Conservation (phyloP, 1,140 invertebrate genomes). For the Drosophila funebris region DNA sequence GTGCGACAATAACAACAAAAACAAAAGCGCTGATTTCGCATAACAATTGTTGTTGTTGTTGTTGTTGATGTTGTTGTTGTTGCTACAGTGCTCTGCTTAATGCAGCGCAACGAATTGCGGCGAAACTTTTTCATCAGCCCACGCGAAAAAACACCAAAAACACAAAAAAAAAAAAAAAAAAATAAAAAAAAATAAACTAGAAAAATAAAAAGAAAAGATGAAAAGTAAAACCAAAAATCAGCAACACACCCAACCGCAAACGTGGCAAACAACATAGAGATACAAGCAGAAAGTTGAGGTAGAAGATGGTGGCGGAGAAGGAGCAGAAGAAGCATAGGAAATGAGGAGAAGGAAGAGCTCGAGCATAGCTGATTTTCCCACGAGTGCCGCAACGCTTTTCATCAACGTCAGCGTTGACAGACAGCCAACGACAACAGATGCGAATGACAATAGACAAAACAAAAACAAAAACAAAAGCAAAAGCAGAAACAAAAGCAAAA, state of each 20-base stretch:
- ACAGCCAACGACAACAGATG: conserved; percentile 27
- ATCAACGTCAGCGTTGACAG: conserved; percentile 55
- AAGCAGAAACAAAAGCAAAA: conserved; percentile 16
- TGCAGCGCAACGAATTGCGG: conserved; percentile 75
- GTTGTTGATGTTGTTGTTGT: conserved; percentile 25
- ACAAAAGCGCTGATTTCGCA: conserved; percentile 30
- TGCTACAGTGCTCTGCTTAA: conserved; percentile 61
- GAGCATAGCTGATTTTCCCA: conserved; percentile 57
- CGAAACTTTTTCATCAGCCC: conserved; percentile 75
- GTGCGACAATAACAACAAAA: conserved; percentile 28
- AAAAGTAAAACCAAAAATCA: conserved; percentile 17
- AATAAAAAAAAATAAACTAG: conserved; percentile 19
- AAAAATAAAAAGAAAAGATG: background rate
- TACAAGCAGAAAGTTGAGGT: background rate
- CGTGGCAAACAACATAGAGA: conserved; percentile 12
- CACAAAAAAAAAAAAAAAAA: conserved; percentile 23
- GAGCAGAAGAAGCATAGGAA: background rate
- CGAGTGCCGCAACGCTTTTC: conserved; percentile 56
- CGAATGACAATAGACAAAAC: conserved; percentile 25
- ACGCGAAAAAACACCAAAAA: conserved; percentile 45
- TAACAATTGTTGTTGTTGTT: conserved; percentile 20
- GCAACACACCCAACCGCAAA: conserved; percentile 39
- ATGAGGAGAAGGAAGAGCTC: background rate
- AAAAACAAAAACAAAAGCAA: conserved; percentile 22
- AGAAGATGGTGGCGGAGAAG: background rate